Evolutionary conservation across 1,140 invertebrate species (phyloP).

Genomic region (Aphelenchoides besseyi): DNA sequence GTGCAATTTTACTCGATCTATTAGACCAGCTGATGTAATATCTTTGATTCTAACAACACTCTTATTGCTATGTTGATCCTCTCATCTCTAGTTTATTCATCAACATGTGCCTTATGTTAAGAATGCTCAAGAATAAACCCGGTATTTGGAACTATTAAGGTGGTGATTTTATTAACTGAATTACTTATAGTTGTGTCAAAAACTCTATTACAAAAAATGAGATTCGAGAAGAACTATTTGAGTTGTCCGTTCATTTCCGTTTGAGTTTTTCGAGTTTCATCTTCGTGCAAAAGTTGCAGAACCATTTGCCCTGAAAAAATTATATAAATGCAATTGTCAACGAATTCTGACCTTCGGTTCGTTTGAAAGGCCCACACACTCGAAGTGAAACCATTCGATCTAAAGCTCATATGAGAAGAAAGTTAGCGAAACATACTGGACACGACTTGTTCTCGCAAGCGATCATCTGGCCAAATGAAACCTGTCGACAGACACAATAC

Average conservation of each 20-base stretch:
- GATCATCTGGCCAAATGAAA: slow-evolving; percentile 99
- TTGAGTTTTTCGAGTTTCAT: no score
- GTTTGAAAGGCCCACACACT: slow-evolving; percentile 10
- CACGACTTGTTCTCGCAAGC: slow-evolving; percentile 87
- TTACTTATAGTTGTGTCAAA: no score
- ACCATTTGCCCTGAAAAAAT: no score
- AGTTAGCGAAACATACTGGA: slow-evolving; percentile 71
- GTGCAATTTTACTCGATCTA: slow-evolving; percentile 2
- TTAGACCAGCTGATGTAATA: neutral
- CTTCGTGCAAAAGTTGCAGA: no score
- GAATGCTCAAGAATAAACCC: neutral
- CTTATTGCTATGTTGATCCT: neutral
- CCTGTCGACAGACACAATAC: slow-evolving; percentile 93
- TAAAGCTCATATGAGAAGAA: neutral
- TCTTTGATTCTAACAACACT: neutral
- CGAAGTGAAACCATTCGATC: slow-evolving; percentile 13
- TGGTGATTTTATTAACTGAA: no score
- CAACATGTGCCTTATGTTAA: neutral
- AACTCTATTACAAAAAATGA: no score
- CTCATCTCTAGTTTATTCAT: neutral
- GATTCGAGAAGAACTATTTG: no score
- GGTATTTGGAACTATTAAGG: no score
- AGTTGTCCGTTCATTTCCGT: no score
- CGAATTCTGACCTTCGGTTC: slow-evolving; percentile 6
- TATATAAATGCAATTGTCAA: no score